Evolutionary conservation across 2,888 invertebrate species (phyloP).

Genomic region (Spilarctia lutea): DNA sequence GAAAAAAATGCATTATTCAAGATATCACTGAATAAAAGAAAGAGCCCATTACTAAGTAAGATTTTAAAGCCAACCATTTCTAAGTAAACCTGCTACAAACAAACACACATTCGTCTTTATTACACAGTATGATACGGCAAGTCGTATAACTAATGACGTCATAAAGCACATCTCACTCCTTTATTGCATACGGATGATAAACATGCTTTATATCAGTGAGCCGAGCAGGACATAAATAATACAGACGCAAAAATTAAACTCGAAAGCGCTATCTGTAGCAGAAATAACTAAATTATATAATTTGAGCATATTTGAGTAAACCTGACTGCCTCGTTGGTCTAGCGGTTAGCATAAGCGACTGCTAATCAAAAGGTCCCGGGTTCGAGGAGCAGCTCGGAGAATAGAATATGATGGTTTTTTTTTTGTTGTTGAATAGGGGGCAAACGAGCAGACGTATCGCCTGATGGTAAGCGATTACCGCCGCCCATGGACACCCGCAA

Average conservation of each 20-base stretch:
- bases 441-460: too few relatives aligned
- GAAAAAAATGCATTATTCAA: neutral
- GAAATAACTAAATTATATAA: neutral
- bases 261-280: conserved; percentile 4
- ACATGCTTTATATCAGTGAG: conserved; percentile 23
- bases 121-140: conserved; percentile 17
- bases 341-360: too few relatives aligned
- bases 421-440: too few relatives aligned
- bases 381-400: too few relatives aligned
- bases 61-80: conserved; percentile 12
- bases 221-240: conserved; percentile 36
- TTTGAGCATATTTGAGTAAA: neutral
- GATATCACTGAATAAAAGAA: neutral
- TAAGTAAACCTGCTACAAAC: conserved; percentile 8
- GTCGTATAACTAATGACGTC: conserved; percentile 22
- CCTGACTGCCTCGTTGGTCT: too few relatives aligned
- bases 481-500: too few relatives aligned
- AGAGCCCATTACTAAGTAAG: neutral
- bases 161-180: conserved; percentile 21
- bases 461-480: too few relatives aligned
- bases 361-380: too few relatives aligned
- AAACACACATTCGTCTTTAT: conserved; percentile 19
- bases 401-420: too few relatives aligned
- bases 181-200: conserved; percentile 34
- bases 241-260: conserved; percentile 30